phyloP scores from a whole-genome alignment of 2,888 invertebrate genomes.

The Acronicta leporina region DNA sequence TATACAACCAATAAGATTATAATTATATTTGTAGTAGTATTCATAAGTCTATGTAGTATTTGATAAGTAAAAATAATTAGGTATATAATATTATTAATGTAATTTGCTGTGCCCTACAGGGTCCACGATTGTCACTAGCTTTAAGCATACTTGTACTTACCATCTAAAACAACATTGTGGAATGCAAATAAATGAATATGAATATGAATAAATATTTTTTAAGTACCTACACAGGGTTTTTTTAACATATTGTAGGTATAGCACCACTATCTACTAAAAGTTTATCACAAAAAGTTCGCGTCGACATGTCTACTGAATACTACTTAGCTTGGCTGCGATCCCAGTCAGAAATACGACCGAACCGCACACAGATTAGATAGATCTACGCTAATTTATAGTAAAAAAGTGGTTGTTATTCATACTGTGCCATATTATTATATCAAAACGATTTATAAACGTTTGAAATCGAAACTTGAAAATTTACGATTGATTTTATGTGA shows the following conservation, averaged over 20 bases:
- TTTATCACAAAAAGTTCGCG: neutral
- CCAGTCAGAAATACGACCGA: neutral
- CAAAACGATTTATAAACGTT: conserved; percentile 27
- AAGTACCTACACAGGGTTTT: too few species aligned
- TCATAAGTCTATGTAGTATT: too few species aligned
- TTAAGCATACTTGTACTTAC: too few species aligned
- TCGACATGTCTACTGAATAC: neutral
- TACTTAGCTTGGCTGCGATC: neutral
- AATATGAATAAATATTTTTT: too few species aligned
- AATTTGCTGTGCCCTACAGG: too few species aligned
- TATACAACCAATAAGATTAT: too few species aligned
- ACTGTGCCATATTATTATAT: conserved; percentile 28
- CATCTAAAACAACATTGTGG: too few species aligned
- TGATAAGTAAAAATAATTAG: too few species aligned
- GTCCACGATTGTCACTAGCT: too few species aligned
- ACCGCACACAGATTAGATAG: neutral
- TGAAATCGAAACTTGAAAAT: conserved; percentile 28
- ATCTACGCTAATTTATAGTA: conserved; percentile 4
- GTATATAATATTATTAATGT: too few species aligned
- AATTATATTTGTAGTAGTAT: too few species aligned
- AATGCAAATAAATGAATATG: too few species aligned
- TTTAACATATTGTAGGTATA: neutral
- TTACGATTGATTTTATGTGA: conserved; percentile 48
- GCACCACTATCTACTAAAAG: neutral
- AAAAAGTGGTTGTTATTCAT: conserved; percentile 1